These are phyloP conservation scores for Choristoneura fumiferana DNA, from an alignment of 1,140 invertebrate species.

Conservation along the genomic window DNA sequence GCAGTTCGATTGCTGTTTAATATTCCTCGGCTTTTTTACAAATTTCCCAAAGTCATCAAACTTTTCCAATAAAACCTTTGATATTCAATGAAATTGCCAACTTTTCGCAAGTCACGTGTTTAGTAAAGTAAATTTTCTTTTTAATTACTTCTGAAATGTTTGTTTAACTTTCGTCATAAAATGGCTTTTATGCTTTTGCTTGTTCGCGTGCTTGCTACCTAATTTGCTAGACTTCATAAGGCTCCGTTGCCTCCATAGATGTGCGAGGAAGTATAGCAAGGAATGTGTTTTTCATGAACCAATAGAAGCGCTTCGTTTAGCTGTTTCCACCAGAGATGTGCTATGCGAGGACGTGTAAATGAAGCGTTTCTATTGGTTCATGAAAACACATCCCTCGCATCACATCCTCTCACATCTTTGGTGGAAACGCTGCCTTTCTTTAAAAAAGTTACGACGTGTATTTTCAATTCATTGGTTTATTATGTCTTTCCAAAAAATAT, in stretches of 20 bases:
- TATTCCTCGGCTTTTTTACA: background rate
- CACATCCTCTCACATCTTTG: too few species aligned
- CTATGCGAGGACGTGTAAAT: too few species aligned
- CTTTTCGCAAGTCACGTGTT: background rate
- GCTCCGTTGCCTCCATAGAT: background rate
- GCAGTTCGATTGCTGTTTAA: constrained; percentile 17
- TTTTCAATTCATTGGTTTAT: too few species aligned
- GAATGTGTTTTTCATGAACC: too few species aligned
- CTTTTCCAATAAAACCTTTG: constrained; percentile 17
- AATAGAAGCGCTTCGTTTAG: too few species aligned
- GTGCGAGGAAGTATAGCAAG: too few species aligned
- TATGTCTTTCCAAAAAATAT: too few species aligned
- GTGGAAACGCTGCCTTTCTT: background rate
- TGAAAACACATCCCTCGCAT: too few species aligned
- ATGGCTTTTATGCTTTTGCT: too few species aligned
- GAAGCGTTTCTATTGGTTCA: too few species aligned
- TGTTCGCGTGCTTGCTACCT: too few species aligned
- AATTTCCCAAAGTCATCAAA: constrained; percentile 15
- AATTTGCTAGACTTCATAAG: background rate
- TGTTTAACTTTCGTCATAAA: background rate
- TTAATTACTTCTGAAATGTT: background rate
- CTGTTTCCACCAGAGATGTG: too few species aligned
- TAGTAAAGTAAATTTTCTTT: background rate
- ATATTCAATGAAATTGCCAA: constrained; percentile 9
- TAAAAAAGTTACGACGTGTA: background rate